Evolutionary conservation across 2,113 vertebrate species (phyloP).

Genomic region (Elephantulus edwardii): DNA sequence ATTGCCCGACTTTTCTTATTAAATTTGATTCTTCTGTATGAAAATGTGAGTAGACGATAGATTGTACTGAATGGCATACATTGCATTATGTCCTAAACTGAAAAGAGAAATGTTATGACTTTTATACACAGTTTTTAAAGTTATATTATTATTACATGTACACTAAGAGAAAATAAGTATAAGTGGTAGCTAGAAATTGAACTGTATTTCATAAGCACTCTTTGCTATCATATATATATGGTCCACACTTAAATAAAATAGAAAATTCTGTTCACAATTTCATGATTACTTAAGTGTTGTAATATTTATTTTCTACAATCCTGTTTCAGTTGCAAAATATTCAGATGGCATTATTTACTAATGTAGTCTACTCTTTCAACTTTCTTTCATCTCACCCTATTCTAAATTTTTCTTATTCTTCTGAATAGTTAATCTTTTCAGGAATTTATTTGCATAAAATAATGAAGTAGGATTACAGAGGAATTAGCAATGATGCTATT

Average conservation of each 20-base stretch:
- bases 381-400: conserved; percentile 53
- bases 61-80: background rate
- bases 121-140: background rate
- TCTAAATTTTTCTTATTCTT: conserved; percentile 78
- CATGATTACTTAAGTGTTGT: background rate
- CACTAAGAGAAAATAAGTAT: too few relatives aligned
- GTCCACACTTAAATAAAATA: background rate
- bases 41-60: background rate
- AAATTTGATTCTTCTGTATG: background rate
- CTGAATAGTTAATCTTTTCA: conserved; percentile 83
- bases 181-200: too few relatives aligned
- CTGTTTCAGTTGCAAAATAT: conserved; percentile 52
- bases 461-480: conserved; percentile 86
- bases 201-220: too few relatives aligned
- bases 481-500: conserved; percentile 83
- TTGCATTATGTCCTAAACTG: background rate
- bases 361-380: conserved; percentile 55
- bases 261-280: background rate
- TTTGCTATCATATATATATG: too few relatives aligned
- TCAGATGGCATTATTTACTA: conserved; percentile 63
- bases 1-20: background rate
- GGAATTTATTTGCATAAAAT: conserved; percentile 85
- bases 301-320: background rate
- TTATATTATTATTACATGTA: background rate
- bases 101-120: background rate